Conservation (phyloP, 1,140 invertebrate genomes). For the Drosophila saltans region DNA sequence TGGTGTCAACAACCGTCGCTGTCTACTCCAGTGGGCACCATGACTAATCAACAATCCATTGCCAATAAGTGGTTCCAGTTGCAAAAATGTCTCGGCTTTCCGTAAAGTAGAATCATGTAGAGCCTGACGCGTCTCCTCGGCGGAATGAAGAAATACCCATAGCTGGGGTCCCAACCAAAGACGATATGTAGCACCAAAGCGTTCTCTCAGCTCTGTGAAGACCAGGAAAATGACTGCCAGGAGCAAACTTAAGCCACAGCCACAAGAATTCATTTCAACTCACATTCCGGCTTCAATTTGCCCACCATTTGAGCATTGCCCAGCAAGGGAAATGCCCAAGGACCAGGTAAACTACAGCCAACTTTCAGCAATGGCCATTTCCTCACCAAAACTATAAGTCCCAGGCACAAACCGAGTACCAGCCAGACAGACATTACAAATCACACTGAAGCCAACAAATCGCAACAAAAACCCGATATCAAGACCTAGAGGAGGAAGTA, state of each 20-base stretch:
- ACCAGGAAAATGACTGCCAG: slow-evolving; percentile 63
- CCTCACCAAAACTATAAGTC: slow-evolving; percentile 30
- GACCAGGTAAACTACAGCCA: slow-evolving; percentile 58
- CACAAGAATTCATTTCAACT: slow-evolving; percentile 23
- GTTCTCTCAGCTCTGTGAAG: slow-evolving; percentile 58
- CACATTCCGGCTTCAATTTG: slow-evolving; percentile 74
- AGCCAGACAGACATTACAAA: slow-evolving; percentile 43
- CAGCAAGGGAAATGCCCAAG: slow-evolving; percentile 69
- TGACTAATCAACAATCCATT: slow-evolving; percentile 74
- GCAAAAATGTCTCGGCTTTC: slow-evolving; percentile 65
- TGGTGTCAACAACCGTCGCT: slow-evolving; percentile 65
- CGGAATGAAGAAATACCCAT: slow-evolving; percentile 74
- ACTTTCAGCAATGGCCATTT: slow-evolving; percentile 47
- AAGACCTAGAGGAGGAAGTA: no score
- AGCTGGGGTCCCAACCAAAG: slow-evolving; percentile 72
- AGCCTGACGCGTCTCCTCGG: slow-evolving; percentile 70
- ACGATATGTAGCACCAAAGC: slow-evolving; percentile 63
- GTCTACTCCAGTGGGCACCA: slow-evolving; percentile 58
- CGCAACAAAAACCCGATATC: not conserved
- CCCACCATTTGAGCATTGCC: slow-evolving; percentile 77
- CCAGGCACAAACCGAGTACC: slow-evolving; percentile 25
- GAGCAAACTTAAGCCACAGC: not conserved
- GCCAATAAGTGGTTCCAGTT: slow-evolving; percentile 66
- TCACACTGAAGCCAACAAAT: not conserved
- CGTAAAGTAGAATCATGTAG: slow-evolving; percentile 60